Conservation (phyloP, 2,797 vertebrate species). For the Gymnopithys bicolor region DNA sequence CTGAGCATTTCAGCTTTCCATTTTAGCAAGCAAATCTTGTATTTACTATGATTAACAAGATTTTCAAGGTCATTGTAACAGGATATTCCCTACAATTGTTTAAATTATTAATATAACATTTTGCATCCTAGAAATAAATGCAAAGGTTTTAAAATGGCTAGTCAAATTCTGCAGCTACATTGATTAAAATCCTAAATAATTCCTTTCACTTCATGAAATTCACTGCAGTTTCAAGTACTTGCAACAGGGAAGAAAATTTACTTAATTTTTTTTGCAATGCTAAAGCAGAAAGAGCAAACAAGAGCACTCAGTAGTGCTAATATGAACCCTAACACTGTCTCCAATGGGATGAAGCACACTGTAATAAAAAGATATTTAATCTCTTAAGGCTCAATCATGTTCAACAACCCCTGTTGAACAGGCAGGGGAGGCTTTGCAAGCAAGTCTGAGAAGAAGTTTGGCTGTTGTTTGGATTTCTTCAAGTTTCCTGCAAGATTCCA, state of each 20-base stretch:
- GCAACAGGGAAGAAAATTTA: background rate
- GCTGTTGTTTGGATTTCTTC: background rate
- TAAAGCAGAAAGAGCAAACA: background rate
- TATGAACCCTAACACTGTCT: background rate
- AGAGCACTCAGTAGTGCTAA: background rate
- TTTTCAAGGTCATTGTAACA: background rate
- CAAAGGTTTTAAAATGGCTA: background rate
- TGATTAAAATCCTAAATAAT: background rate
- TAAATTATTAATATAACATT: background rate
- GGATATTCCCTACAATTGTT: background rate
- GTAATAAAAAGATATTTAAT: background rate
- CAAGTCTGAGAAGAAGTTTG: background rate
- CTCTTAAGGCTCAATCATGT: background rate
- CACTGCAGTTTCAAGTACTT: background rate
- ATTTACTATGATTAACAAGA: slow-evolving; percentile 26
- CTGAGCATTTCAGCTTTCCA: slow-evolving; percentile 20
- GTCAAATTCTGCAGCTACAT: background rate
- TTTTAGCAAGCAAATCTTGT: slow-evolving; percentile 5
- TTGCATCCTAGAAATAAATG: background rate
- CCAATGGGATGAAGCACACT: background rate
- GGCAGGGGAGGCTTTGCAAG: background rate
- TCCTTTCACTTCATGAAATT: background rate
- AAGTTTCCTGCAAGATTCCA: background rate
- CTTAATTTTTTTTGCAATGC: background rate
- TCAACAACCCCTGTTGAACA: background rate